Evolutionary conservation across 2,888 invertebrate genomes (phyloP).

Genomic region (Nemotelus nigrinus): DNA sequence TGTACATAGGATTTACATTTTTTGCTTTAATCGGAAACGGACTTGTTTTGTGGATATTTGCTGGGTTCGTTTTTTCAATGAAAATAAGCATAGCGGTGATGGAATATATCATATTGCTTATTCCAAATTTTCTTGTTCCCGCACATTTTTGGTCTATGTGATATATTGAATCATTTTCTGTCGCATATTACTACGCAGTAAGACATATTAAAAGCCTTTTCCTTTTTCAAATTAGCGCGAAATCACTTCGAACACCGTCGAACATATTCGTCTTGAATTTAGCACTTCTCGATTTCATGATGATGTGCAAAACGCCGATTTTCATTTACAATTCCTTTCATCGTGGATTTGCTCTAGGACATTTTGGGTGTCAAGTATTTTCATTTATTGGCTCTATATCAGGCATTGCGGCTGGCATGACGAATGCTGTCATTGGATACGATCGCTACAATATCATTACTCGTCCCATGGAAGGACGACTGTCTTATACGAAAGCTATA

Average conservation of each 20-base stretch:
- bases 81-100: neutral
- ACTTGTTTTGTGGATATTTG: constrained; percentile 83
- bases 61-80: constrained; percentile 18
- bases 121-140: no score
- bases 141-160: neutral
- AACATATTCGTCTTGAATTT: constrained; percentile 85
- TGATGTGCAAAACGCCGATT: constrained; percentile 87
- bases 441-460: constrained; percentile 82
- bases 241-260: constrained; percentile 69
- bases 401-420: constrained; percentile 81
- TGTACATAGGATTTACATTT: constrained; percentile 80
- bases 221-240: constrained; percentile 55
- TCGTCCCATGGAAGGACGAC: constrained; percentile 80
- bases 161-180: neutral
- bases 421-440: constrained; percentile 86
- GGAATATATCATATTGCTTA: neutral
- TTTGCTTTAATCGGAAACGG: constrained; percentile 82
- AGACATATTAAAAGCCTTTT: neutral
- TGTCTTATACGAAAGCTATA: constrained; percentile 80
- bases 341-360: constrained; percentile 78
- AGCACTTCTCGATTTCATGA: constrained; percentile 83
- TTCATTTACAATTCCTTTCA: constrained; percentile 86
- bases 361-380: constrained; percentile 80
- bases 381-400: constrained; percentile 79
- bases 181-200: no score